These are phyloP conservation scores for Canis aureus DNA, from an alignment of 2,113 vertebrate genomes.

Conservation along the genomic window DNA sequence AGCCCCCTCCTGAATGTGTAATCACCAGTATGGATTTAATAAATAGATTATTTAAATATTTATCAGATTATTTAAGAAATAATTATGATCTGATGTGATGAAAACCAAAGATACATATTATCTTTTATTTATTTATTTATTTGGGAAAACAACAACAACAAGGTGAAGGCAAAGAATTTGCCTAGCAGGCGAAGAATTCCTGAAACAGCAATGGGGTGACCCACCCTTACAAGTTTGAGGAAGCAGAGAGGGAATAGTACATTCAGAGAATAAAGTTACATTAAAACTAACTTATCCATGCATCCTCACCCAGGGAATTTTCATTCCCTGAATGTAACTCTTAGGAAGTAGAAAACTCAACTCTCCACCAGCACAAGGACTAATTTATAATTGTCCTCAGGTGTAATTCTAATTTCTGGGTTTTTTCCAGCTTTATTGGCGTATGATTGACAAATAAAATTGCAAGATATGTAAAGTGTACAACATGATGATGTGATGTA, in stretches of 20 bases:
- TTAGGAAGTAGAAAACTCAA: not conserved
- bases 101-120: not conserved
- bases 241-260: not conserved
- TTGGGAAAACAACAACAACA: not conserved
- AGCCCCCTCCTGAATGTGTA: not conserved
- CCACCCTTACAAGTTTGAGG: not conserved
- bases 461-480: not conserved
- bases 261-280: not conserved
- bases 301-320: not conserved
- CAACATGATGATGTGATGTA: not conserved
- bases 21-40: not conserved
- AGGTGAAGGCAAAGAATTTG: not conserved
- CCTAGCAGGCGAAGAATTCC: not conserved
- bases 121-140: not conserved
- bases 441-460: not conserved
- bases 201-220: not conserved
- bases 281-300: not conserved
- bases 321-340: no score
- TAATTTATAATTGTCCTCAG: not conserved
- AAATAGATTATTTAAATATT: not conserved
- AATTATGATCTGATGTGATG: not conserved
- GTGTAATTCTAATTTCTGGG: not conserved
- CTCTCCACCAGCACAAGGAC: not conserved
- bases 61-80: not conserved
- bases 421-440: not conserved